Evolutionary conservation across 2,888 invertebrate genomes (phyloP).

Genomic region (Lepidochrysops patricia): DNA sequence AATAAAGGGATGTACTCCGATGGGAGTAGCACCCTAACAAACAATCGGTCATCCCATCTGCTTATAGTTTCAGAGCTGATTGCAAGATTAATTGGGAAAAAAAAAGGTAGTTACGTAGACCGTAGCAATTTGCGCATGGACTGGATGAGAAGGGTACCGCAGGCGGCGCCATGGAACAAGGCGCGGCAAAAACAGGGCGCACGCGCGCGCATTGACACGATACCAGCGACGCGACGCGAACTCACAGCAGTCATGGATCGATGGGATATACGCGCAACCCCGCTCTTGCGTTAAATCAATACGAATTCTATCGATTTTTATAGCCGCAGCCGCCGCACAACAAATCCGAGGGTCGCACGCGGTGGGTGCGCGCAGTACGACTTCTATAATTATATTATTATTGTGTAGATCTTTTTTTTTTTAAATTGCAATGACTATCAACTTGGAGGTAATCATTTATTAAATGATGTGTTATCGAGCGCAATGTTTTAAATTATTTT

Average conservation of each 20-base stretch:
- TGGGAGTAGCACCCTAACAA: too few species aligned
- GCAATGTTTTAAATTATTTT: too few species aligned
- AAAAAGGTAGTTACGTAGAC: background rate
- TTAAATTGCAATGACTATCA: background rate
- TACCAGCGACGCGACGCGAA: constrained; percentile 46
- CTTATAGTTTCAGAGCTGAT: too few species aligned
- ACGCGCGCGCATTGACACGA: constrained; percentile 29
- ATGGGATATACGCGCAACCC: constrained; percentile 86
- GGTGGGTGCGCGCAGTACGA: constrained; percentile 59
- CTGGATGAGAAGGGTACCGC: constrained; percentile 42
- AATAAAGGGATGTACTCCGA: too few species aligned
- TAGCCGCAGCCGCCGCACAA: constrained; percentile 77
- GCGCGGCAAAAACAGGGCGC: constrained; percentile 32
- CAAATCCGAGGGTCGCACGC: constrained; percentile 64
- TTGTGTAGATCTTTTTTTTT: constrained; percentile 1
- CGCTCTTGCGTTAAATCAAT: constrained; percentile 81
- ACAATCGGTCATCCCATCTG: too few species aligned
- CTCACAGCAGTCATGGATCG: constrained; percentile 68
- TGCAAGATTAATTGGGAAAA: too few species aligned
- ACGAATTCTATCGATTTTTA: constrained; percentile 83
- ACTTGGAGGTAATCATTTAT: background rate
- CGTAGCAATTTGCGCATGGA: constrained; percentile 63
- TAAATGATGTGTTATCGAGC: too few species aligned
- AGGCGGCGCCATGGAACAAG: constrained; percentile 42
- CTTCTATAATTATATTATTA: constrained; percentile 16